Evolutionary conservation across 2,888 invertebrate genomes (phyloP).

Genomic region (Heliconius aoede): DNA sequence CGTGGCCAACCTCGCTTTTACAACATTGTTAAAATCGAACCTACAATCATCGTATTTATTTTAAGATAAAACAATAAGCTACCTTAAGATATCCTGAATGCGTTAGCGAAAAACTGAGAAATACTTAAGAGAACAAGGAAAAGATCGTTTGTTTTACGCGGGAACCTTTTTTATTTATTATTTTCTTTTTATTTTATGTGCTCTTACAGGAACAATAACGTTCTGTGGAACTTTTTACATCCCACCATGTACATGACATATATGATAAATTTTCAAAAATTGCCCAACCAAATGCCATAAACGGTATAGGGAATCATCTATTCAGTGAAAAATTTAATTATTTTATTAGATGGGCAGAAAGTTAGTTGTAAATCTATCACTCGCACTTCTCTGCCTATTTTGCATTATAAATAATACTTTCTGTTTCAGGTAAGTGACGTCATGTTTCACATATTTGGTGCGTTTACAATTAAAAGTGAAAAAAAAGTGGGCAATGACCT

Average conservation of each 20-base stretch:
- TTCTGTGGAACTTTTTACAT: not conserved
- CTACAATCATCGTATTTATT: no score
- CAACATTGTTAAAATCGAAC: no score
- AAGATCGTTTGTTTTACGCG: not conserved
- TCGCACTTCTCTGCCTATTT: no score
- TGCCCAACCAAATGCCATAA: no score
- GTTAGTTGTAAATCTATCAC: not conserved
- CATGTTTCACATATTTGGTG: not conserved
- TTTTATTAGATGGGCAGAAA: not conserved
- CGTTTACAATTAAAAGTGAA: not conserved
- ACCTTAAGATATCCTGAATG: not conserved
- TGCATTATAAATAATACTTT: not conserved
- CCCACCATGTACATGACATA: not conserved
- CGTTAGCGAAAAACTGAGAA: not conserved
- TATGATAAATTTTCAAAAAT: not conserved
- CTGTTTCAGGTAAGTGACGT: slow-evolving; percentile 8
- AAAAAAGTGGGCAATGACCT: no score
- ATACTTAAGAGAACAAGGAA: not conserved
- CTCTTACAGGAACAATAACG: not conserved
- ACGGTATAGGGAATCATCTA: no score
- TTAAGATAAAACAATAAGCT: not conserved
- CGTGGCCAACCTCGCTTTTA: no score
- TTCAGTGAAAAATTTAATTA: no score
- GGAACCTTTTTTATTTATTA: not conserved
- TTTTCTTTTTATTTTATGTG: slow-evolving; percentile 5